A percentile compares a stretch with the other conserved stretches of the same genome.
phyloP scores from a whole-genome alignment of 2,113 vertebrate species.

The Trachemys scripta region DNA sequence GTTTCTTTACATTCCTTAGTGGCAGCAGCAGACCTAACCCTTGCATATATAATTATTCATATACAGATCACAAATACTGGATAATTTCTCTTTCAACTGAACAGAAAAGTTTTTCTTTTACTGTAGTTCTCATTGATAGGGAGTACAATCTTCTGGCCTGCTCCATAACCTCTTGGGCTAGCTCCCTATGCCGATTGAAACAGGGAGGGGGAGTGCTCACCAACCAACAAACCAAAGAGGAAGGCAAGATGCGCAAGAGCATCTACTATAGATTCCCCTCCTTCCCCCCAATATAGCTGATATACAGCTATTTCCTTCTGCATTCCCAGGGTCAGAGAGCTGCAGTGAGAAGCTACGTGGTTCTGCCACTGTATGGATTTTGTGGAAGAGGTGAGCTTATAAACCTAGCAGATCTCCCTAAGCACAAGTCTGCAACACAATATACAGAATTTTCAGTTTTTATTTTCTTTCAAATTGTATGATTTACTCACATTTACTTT shows the following conservation, averaged over 20 bases:
- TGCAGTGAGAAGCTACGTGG: not conserved
- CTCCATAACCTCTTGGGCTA: not conserved
- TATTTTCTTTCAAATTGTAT: not conserved
- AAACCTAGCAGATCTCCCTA: not conserved
- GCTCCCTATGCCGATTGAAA: rapidly evolving
- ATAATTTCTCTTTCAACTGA: not conserved
- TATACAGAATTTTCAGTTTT: not conserved
- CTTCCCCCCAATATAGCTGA: not conserved
- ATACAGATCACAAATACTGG: not conserved
- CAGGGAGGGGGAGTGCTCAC: not conserved
- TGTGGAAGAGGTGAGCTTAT: not conserved
- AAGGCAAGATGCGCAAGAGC: not conserved
- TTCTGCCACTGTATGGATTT: not conserved
- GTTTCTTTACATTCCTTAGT: constrained; percentile 1
- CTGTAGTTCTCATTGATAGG: rapidly evolving
- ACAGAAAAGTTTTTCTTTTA: not conserved
- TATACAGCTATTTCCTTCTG: not conserved
- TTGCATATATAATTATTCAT: not conserved
- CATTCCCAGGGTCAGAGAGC: not conserved
- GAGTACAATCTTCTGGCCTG: not conserved
- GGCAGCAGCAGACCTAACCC: not conserved
- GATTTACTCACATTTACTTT: not conserved
- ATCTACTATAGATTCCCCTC: not conserved
- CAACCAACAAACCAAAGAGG: not conserved
- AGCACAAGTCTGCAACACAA: rapidly evolving